Percentiles rank a stretch among this genome's conserved stretches.
Evolutionary conservation across 2,888 invertebrate genomes (phyloP).

Genomic region (Aradus depressus): DNA sequence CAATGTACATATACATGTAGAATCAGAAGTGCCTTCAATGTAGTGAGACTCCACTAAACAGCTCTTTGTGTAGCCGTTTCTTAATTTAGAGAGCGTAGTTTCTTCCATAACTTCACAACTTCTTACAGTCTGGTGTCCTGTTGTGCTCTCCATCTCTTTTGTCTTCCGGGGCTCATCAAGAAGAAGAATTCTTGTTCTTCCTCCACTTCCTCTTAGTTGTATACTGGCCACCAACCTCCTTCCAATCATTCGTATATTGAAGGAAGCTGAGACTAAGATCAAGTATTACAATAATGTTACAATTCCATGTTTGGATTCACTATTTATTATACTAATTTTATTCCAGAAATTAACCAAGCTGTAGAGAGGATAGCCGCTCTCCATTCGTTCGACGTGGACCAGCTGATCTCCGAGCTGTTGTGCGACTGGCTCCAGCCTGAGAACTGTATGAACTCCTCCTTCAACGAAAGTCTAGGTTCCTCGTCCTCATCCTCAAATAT

Average conservation of each 20-base stretch:
- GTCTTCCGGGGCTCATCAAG: too few relatives aligned
- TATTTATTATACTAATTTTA: neutral
- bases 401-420: slow-evolving; percentile 37
- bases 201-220: neutral
- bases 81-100: too few relatives aligned
- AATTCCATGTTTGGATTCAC: too few relatives aligned
- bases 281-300: too few relatives aligned
- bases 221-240: neutral
- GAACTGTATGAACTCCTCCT: slow-evolving; percentile 19
- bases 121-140: too few relatives aligned
- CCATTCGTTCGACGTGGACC: slow-evolving; percentile 37
- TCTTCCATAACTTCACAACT: too few relatives aligned
- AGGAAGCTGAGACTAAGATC: too few relatives aligned
- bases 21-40: too few relatives aligned
- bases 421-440: slow-evolving; percentile 37
- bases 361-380: slow-evolving; percentile 38
- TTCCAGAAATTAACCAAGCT: slow-evolving; percentile 41
- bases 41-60: too few relatives aligned
- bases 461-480: slow-evolving; percentile 15
- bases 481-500: slow-evolving; percentile 11
- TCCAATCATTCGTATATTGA: neutral
- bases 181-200: neutral
- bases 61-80: too few relatives aligned
- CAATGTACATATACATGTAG: too few relatives aligned
- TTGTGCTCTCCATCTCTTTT: too few relatives aligned